phyloP scores from a whole-genome alignment of 2,888 invertebrate genomes.

The Phorcus lineatus region DNA sequence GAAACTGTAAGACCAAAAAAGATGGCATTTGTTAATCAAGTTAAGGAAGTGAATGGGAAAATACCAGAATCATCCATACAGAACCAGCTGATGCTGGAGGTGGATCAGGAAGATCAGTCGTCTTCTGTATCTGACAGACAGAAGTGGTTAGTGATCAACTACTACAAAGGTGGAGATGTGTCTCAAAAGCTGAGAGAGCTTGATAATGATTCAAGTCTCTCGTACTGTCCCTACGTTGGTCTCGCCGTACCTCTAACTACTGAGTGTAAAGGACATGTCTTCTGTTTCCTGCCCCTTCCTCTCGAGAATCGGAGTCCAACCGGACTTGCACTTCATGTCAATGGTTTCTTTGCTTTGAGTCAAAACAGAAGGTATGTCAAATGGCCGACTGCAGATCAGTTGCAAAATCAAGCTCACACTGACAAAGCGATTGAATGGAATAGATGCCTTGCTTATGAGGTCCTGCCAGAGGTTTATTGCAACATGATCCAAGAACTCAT shows the following conservation, averaged over 20 bases:
- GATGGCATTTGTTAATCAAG: not conserved
- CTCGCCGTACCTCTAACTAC: conserved; percentile 51
- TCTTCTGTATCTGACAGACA: not conserved
- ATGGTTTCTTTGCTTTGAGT: conserved; percentile 69
- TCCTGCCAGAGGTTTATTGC: conserved; percentile 57
- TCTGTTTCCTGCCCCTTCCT: conserved; percentile 72
- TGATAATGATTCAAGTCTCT: conserved; percentile 38
- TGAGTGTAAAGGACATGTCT: conserved; percentile 59
- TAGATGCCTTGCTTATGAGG: conserved; percentile 58
- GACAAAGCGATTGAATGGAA: conserved; percentile 69
- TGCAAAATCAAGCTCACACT: conserved; percentile 31
- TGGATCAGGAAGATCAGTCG: not conserved
- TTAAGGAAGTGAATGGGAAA: not conserved
- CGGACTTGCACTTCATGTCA: conserved; percentile 71
- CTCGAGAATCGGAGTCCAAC: conserved; percentile 59
- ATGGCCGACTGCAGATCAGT: conserved; percentile 63
- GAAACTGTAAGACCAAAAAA: not conserved
- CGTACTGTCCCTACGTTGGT: conserved; percentile 58
- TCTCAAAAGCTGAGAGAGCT: conserved; percentile 36
- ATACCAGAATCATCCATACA: conserved; percentile 19
- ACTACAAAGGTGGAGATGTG: conserved; percentile 42
- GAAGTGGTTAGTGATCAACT: conserved; percentile 50
- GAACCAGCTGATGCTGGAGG: not conserved
- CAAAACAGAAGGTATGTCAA: conserved; percentile 70
- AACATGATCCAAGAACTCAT: conserved; percentile 44